Base-by-base conservation (phyloP, 2,888 invertebrate species). In the Pristionchus arcanus region DNA sequence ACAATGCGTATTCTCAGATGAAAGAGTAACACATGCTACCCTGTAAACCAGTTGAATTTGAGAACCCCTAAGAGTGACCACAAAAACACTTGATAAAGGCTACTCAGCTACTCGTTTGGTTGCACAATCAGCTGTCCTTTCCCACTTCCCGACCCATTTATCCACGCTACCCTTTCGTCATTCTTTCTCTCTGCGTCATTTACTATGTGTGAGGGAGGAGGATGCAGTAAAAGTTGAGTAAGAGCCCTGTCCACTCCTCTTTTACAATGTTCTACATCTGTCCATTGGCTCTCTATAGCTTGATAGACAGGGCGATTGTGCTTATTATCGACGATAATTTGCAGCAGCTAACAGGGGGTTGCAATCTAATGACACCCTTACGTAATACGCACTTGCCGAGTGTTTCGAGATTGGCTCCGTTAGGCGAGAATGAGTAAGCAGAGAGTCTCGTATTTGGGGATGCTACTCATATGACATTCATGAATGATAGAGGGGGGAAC, bases 391-490 rank as follows among this genome's bases (percentile, higher is more conserved):
- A 71, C 68, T 37, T 81, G 28, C 15, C 49, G n/a, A 81, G 81
- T 81, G 77, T 42, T 42, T 77, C 25, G 42, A 16, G 42, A 81
- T 42, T 81, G 81, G 49, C 81, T n/a, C 49, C 81, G 81, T 81
- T 81, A 81, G n/a, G 11, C 49, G 81, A 53, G 81, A 81, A 13
- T 81, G 81, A 31, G 28, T 49, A 81, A 81, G 42, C 49, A 25
- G 42, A 25, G 71, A 34, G n/a, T 49, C 49, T 53, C 49, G 42
- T 53, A n/a, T 53, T 81, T 53, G 49, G 81, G 19, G 81, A 81
- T 49, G 81, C 81, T 49, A n/a, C 37, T 74, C 81, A 53, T 81
- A 81, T 81, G 81, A 81, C 81, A 81, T 53, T 81, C 81, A 81
- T 81, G 81, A 81, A 81, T 81, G 81, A 81, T 81, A 81, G 81